Evolutionary conservation across 2,797 vertebrate species (phyloP).

Genomic region (Scarus forsteni): DNA sequence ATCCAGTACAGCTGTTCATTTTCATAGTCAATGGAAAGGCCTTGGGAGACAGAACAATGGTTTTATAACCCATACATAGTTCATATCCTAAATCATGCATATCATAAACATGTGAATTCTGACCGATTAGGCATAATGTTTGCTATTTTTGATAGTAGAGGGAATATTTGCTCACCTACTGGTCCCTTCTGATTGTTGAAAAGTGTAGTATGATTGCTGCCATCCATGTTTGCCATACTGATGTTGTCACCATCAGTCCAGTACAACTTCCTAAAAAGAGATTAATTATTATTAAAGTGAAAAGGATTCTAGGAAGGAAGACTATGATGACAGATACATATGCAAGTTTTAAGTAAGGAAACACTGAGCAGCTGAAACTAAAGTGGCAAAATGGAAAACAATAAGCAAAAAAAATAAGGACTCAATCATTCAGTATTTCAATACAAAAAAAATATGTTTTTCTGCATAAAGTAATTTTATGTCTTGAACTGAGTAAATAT

Average conservation of each 20-base stretch:
- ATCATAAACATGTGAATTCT: background rate
- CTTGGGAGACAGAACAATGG: slow-evolving; percentile 69
- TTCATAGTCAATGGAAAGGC: slow-evolving; percentile 94
- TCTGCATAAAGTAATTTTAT: background rate
- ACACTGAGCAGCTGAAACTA: too few species aligned
- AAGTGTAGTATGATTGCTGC: slow-evolving; percentile 89
- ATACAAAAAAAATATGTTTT: background rate
- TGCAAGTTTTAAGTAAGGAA: too few species aligned
- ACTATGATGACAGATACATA: too few species aligned
- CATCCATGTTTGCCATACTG: slow-evolving; percentile 96
- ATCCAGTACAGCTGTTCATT: slow-evolving; percentile 95
- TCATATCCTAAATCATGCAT: background rate
- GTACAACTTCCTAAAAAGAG: slow-evolving; percentile 90
- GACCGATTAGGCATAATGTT: background rate
- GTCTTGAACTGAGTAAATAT: background rate
- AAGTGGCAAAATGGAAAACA: too few species aligned
- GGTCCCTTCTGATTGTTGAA: slow-evolving; percentile 93
- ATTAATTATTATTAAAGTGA: background rate
- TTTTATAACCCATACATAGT: background rate
- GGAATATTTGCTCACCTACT: slow-evolving; percentile 85
- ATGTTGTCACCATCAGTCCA: slow-evolving; percentile 98
- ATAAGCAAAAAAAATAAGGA: background rate
- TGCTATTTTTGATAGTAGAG: background rate
- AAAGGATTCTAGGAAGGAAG: too few species aligned
- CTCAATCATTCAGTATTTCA: background rate